Conservation (phyloP, 2,113 vertebrate species). For the Neodontobutis hainanensis region DNA sequence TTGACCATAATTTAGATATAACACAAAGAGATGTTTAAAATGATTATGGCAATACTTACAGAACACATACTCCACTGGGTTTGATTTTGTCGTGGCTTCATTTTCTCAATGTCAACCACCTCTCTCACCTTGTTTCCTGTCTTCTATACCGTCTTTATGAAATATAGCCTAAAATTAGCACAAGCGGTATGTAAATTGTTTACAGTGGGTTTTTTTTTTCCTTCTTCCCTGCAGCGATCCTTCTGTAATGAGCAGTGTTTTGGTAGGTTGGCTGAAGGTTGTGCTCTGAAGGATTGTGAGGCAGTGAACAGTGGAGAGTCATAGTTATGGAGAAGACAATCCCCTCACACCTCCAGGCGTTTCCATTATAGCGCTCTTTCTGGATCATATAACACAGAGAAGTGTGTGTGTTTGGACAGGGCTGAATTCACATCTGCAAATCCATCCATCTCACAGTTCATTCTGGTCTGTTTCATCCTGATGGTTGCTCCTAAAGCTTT, state of each 20-base stretch:
- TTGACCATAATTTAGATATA: slow-evolving; percentile 7
- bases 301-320: slow-evolving; percentile 68
- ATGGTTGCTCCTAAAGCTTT: slow-evolving; percentile 2
- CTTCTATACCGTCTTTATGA: no score
- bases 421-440: slow-evolving; percentile 26
- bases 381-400: slow-evolving; percentile 72
- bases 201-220: slow-evolving; percentile 14
- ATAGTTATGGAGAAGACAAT: slow-evolving; percentile 67
- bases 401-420: slow-evolving; percentile 26
- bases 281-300: slow-evolving; percentile 57
- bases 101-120: no score
- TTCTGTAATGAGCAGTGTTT: slow-evolving; percentile 49
- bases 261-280: slow-evolving; percentile 52
- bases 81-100: no score
- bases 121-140: no score
- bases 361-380: slow-evolving; percentile 72
- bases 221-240: slow-evolving; percentile 14
- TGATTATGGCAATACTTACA: slow-evolving; percentile 13
- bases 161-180: no score
- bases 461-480: slow-evolving; percentile 21
- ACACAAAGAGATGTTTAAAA: slow-evolving; percentile 2
- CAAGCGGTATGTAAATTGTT: slow-evolving; percentile 10
- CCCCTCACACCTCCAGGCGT: slow-evolving; percentile 64
- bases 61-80: slow-evolving; percentile 1
- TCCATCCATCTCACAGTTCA: slow-evolving; percentile 31